Evolutionary conservation across 1,140 invertebrate species (phyloP).

Genomic region (Teleopsis dalmanni): DNA sequence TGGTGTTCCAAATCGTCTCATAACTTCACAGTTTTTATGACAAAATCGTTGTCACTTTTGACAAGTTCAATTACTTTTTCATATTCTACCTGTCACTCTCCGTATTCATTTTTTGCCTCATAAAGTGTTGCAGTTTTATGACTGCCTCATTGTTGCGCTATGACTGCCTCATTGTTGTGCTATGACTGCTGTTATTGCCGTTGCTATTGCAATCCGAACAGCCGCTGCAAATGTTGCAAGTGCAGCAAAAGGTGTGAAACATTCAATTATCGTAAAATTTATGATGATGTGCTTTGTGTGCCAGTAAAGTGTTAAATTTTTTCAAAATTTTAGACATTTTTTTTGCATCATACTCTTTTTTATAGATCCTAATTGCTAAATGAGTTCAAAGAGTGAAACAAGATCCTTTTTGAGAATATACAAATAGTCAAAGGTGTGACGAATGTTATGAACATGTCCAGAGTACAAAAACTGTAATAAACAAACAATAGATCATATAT

Average conservation of each 20-base stretch:
- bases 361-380: too few species aligned
- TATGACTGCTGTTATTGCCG: neutral
- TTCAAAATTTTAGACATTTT: too few species aligned
- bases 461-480: too few species aligned
- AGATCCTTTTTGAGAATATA: too few species aligned
- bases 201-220: neutral
- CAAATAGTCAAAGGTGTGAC: too few species aligned
- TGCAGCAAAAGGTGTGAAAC: constrained; percentile 15
- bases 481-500: too few species aligned
- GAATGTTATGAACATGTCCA: too few species aligned
- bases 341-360: too few species aligned
- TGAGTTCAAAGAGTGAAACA: too few species aligned
- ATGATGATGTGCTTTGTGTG: constrained; percentile 8
- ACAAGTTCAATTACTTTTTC: constrained; percentile 10
- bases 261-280: constrained; percentile 18
- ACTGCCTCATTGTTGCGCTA: too few species aligned
- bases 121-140: neutral
- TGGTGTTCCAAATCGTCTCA: too few species aligned
- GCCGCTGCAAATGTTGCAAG: constrained; percentile 1
- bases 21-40: constrained; percentile 11
- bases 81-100: constrained; percentile 1
- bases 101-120: neutral
- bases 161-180: too few species aligned
- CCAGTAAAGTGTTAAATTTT: neutral
- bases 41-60: constrained; percentile 13